A percentile compares a stretch with the other conserved stretches of the same genome.
These are phyloP conservation scores for Philypnodon macrostomus DNA, from an alignment of 2,797 vertebrate species.

Conservation along the genomic window DNA sequence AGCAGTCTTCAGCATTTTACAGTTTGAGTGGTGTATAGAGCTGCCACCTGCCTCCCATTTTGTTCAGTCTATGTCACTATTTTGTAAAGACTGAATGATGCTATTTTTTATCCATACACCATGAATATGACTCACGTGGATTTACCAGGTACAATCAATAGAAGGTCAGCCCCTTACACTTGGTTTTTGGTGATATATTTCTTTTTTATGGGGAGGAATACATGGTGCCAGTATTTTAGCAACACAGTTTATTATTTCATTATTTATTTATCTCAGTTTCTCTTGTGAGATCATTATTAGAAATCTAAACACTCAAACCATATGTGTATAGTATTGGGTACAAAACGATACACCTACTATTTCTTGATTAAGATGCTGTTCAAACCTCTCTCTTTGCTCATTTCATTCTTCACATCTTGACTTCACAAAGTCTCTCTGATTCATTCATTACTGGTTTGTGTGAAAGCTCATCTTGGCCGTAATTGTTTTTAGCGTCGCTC, in stretches of 20 bases:
- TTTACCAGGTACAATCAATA: slow-evolving; percentile 41
- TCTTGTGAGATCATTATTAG: too few relatives aligned
- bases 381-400: slow-evolving; percentile 7
- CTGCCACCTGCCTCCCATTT: slow-evolving; percentile 27
- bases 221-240: slow-evolving; percentile 22
- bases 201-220: slow-evolving; percentile 34
- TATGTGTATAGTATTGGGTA: too few relatives aligned
- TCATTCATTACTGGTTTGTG: slow-evolving; percentile 49
- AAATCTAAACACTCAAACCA: too few relatives aligned
- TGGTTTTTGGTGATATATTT: slow-evolving; percentile 39
- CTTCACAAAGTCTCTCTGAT: slow-evolving; percentile 46
- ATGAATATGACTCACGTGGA: slow-evolving; percentile 28
- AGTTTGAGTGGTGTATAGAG: slow-evolving; percentile 25
- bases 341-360: slow-evolving; percentile 1
- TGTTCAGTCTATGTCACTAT: slow-evolving; percentile 28
- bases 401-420: slow-evolving; percentile 42
- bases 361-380: slow-evolving; percentile 23
- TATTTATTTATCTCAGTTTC: too few relatives aligned
- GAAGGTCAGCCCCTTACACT: slow-evolving; percentile 32
- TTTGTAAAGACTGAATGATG: slow-evolving; percentile 27
- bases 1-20: not conserved
- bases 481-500: slow-evolving; percentile 59
- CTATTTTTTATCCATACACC: slow-evolving; percentile 9
- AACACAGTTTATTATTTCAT: too few relatives aligned
- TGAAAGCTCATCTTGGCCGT: slow-evolving; percentile 53